These are phyloP conservation scores for Coleophora flavipennella DNA, from an alignment of 2,888 invertebrate genomes.

Conservation along the genomic window DNA sequence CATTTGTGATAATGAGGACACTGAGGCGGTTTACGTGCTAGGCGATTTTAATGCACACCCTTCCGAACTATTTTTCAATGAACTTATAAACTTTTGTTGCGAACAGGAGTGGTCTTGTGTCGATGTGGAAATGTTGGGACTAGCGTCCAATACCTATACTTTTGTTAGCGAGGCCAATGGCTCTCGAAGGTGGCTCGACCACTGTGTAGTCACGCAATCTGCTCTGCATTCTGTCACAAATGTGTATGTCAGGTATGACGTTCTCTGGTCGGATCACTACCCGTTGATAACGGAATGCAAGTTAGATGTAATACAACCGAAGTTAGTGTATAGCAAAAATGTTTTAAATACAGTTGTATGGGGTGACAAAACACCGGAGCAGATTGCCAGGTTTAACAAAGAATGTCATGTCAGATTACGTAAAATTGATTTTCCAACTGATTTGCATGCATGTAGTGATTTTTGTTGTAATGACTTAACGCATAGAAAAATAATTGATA, in stretches of 20 bases:
- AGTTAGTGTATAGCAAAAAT: neutral
- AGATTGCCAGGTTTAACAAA: neutral
- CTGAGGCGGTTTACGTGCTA: neutral
- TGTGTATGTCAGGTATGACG: neutral
- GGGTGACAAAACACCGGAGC: neutral
- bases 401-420: neutral
- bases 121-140: constrained; percentile 4
- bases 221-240: neutral
- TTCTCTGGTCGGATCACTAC: constrained; percentile 3
- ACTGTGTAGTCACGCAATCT: neutral
- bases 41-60: constrained; percentile 4
- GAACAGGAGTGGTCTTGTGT: constrained; percentile 6
- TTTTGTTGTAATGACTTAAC: neutral
- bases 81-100: constrained; percentile 4
- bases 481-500: neutral
- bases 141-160: constrained; percentile 1
- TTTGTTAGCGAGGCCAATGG: constrained; percentile 1
- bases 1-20: neutral
- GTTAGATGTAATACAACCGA: neutral
- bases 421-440: neutral
- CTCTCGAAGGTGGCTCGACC: constrained; percentile 4
- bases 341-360: neutral
- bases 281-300: neutral
- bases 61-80: constrained; percentile 3
- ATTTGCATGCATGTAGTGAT: neutral